Evolutionary conservation across 1,140 invertebrate species (phyloP).

Genomic region (Lordiphosa collinella): DNA sequence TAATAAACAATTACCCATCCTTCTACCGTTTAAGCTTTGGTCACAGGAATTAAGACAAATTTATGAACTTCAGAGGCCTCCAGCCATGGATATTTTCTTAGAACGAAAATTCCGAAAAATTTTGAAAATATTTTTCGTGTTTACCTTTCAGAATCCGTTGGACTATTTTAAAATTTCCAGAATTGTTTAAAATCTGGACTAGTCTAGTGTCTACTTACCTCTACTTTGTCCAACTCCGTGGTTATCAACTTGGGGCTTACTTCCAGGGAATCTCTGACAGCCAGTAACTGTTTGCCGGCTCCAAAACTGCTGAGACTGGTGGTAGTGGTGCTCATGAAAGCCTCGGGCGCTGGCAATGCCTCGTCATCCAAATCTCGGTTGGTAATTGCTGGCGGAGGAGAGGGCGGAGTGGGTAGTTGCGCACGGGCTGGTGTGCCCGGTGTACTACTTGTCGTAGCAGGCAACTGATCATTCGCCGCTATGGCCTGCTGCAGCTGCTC

Average conservation of each 20-base stretch:
- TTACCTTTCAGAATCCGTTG: too few relatives aligned
- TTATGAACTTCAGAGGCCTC: too few relatives aligned
- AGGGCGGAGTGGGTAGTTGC: conserved; percentile 42
- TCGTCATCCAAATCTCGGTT: conserved; percentile 39
- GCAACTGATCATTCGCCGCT: conserved; percentile 88
- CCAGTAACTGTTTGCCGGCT: conserved; percentile 63
- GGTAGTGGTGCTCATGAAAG: conserved; percentile 50
- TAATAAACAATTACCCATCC: too few relatives aligned
- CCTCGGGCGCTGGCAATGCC: conserved; percentile 47
- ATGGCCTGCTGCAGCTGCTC: conserved; percentile 97
- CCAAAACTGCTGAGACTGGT: conserved; percentile 63
- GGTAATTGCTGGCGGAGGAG: conserved; percentile 25
- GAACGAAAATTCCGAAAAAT: too few relatives aligned
- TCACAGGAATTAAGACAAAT: too few relatives aligned
- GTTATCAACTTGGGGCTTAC: conserved; percentile 62
- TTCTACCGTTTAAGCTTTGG: too few relatives aligned
- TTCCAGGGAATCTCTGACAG: conserved; percentile 64
- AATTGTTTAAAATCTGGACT: too few relatives aligned
- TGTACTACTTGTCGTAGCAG: conserved; percentile 83
- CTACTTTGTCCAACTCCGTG: conserved; percentile 58
- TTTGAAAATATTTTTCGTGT: too few relatives aligned
- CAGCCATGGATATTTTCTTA: too few relatives aligned
- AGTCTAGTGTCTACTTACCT: conserved; percentile 31
- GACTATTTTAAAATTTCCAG: too few relatives aligned
- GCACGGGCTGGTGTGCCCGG: conserved; percentile 80